Base-by-base conservation (phyloP, 2,113 vertebrate species). In the Micromys minutus region DNA sequence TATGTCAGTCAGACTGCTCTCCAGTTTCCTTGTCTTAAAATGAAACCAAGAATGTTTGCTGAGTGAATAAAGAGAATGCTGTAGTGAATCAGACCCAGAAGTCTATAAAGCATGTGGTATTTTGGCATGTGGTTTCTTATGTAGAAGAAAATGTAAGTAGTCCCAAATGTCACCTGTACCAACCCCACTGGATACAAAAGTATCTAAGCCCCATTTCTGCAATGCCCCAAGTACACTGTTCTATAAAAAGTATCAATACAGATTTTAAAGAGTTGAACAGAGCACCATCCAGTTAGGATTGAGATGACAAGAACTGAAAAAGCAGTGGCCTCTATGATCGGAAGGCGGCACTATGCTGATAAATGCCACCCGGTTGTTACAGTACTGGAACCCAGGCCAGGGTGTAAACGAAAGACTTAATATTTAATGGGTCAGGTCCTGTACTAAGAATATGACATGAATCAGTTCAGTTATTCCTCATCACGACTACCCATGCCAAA, bases 41-140 rank as follows among this genome's bases (percentile, higher is more conserved):
- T 96, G 76, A 96, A 98, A 98, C 39, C 84, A 88, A 98, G 90
- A 96, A 71, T 95, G 87, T 21, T 94, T 94, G 89, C 89, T 97
- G 98, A 96, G 97, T 72, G 91, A 96, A 97, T 93, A 85, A 97
- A 98, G 97, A 98, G 97, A 98, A 98, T 93, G 84, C 34, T 96
- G 69, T 96, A 95, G 94, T 90, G 50, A 96, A 89, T 91, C 92
- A 90, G 86, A 97, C 74, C 0, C 77, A 95, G 81, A 90, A 93
- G 92, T 86, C 76, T 72, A 86, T 45, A 63, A 72, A 93, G 71
- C 97, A 95, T 2, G 36, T 0, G 2, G 47, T 80, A 90, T 89
- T 96, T 83, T 97, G 96, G 97, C 98, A 98, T 96, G 94, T 96
- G 52, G 91, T 91, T 97, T 93, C 91, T 92, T 52, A 52, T 96